Conservation (phyloP, 2,797 vertebrate species). For the Catostomus latipinnis region DNA sequence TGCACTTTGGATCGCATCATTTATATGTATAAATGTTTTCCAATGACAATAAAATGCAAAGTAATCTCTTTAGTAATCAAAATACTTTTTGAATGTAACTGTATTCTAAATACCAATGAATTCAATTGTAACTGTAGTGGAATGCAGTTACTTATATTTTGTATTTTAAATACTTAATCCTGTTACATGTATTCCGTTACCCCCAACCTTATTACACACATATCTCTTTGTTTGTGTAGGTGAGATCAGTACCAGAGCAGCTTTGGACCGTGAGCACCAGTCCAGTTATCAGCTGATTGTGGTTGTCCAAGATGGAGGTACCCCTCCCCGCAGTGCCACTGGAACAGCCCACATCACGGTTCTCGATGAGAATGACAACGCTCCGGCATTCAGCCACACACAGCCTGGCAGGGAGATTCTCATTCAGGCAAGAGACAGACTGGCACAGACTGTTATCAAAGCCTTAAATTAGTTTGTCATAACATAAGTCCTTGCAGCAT, state of each 20-base stretch:
- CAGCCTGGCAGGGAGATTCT: conserved; percentile 84
- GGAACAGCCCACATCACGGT: conserved; percentile 90
- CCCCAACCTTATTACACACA: neutral
- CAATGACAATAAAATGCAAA: no score
- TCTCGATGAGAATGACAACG: conserved; percentile 93
- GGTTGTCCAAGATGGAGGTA: conserved; percentile 91
- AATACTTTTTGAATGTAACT: no score
- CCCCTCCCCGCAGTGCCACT: conserved; percentile 89
- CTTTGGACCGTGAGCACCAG: conserved; percentile 92
- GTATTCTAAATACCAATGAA: no score
- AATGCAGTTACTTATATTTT: no score
- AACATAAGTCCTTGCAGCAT: neutral
- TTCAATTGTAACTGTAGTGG: no score
- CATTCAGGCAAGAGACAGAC: conserved; percentile 81
- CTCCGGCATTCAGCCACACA: conserved; percentile 85
- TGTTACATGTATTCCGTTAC: neutral
- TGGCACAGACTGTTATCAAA: neutral
- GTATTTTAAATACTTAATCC: no score
- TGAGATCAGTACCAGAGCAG: conserved; percentile 90
- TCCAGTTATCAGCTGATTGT: conserved; percentile 93
- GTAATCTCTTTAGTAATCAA: no score
- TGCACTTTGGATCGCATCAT: no score
- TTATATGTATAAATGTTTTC: no score
- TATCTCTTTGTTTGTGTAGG: conserved; percentile 71
- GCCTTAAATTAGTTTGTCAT: conserved; percentile 13